These are phyloP conservation scores for Conchocele bisecta DNA, from an alignment of 2,888 invertebrate species.

Conservation along the genomic window DNA sequence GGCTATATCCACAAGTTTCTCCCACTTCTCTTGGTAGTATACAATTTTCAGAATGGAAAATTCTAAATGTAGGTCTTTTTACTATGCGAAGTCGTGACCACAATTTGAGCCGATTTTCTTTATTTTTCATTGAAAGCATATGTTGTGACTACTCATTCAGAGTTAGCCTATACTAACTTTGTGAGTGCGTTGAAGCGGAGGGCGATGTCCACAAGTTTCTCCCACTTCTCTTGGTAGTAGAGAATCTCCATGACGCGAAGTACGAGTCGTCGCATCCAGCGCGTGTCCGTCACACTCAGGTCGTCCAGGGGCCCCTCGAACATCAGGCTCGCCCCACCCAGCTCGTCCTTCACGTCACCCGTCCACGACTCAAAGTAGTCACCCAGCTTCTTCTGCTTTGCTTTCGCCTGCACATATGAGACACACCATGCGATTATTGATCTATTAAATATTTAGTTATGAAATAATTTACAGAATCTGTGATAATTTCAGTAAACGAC, in stretches of 20 bases:
- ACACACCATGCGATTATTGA: background rate
- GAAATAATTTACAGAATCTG: background rate
- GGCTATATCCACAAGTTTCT: slow-evolving; percentile 81
- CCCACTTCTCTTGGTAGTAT: slow-evolving; percentile 81
- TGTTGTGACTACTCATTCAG: too few species aligned
- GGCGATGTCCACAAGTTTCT: slow-evolving; percentile 81
- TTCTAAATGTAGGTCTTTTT: too few species aligned
- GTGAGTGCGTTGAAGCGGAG: slow-evolving; percentile 81
- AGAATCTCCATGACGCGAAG: slow-evolving; percentile 79
- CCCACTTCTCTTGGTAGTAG: slow-evolving; percentile 81
- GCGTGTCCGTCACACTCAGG: slow-evolving; percentile 72
- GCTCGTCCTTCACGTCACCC: slow-evolving; percentile 73
- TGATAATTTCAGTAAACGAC: too few species aligned
- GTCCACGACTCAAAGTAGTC: slow-evolving; percentile 74
- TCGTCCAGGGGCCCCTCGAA: slow-evolving; percentile 81
- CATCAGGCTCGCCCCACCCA: slow-evolving; percentile 79
- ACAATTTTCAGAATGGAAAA: slow-evolving; percentile 80
- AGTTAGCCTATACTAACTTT: slow-evolving; percentile 74
- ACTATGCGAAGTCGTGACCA: too few species aligned
- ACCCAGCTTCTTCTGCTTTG: slow-evolving; percentile 65
- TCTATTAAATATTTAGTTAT: background rate
- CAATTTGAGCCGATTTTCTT: too few species aligned
- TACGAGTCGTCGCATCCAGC: slow-evolving; percentile 76
- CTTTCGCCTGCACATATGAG: slow-evolving; percentile 70
- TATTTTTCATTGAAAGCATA: too few species aligned